phyloP scores from a whole-genome alignment of 2,888 invertebrate species.

The Brachyptera risi region DNA sequence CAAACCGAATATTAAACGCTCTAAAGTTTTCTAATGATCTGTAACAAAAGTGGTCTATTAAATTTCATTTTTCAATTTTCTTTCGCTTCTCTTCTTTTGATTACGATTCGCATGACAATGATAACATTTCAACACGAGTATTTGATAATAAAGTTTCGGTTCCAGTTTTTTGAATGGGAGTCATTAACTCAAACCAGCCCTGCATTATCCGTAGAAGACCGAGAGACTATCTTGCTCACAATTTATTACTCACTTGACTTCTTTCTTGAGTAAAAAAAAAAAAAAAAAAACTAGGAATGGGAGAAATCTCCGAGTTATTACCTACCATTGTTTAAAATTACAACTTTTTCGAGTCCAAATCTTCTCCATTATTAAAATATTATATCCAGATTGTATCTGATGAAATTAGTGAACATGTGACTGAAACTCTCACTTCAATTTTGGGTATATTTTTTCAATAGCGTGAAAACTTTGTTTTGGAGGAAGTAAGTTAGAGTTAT shows the following conservation, averaged over 20 bases:
- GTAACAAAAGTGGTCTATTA: slow-evolving; percentile 15
- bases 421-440: too few relatives aligned
- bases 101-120: slow-evolving; percentile 5
- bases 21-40: slow-evolving; percentile 7
- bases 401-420: too few relatives aligned
- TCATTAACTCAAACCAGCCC: slow-evolving; percentile 12
- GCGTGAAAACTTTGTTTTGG: too few relatives aligned
- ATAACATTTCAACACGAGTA: slow-evolving; percentile 3
- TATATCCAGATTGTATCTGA: too few relatives aligned
- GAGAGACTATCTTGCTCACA: not conserved
- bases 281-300: too few relatives aligned
- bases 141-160: not conserved
- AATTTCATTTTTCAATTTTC: slow-evolving; percentile 18
- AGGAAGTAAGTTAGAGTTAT: too few relatives aligned
- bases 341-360: too few relatives aligned
- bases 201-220: not conserved
- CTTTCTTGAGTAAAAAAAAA: not conserved
- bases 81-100: slow-evolving; percentile 1
- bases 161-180: slow-evolving; percentile 7
- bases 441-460: too few relatives aligned
- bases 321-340: not conserved
- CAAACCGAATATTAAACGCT: not conserved
- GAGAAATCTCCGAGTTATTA: slow-evolving; percentile 15
- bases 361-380: too few relatives aligned
- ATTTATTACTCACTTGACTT: slow-evolving; percentile 14